Percentiles rank a stretch among this genome's conserved stretches.
Conservation (phyloP, 2,113 vertebrate genomes). For the Malurus alboscapulatus region DNA sequence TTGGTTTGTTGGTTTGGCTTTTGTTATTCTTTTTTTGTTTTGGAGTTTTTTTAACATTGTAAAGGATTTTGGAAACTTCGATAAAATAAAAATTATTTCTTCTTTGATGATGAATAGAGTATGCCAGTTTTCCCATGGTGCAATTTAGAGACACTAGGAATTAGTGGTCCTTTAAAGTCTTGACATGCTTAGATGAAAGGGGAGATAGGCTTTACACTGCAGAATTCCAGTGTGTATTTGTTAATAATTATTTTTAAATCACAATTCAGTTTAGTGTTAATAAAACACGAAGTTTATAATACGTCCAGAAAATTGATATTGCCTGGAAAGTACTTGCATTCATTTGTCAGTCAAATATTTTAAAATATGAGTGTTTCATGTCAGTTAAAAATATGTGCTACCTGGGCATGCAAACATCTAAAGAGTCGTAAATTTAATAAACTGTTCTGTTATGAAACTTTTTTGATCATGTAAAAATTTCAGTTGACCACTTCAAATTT, state of each 20-base stretch:
- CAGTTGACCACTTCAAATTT: not conserved
- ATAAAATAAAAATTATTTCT: not conserved
- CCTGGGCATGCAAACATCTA: not conserved
- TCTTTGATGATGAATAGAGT: constrained; percentile 10
- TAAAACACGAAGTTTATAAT: not conserved
- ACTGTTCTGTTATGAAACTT: not conserved
- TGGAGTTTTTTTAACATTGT: not conserved
- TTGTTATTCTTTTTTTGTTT: not conserved
- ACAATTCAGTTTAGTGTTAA: not conserved
- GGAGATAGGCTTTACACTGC: not conserved
- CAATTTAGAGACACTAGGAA: not conserved
- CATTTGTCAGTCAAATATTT: not conserved
- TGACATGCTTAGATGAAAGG: not conserved
- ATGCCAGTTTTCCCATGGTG: not conserved
- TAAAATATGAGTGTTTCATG: not conserved
- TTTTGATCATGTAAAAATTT: not conserved
- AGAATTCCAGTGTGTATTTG: not conserved
- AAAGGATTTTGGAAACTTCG: not conserved
- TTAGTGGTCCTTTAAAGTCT: constrained; percentile 20
- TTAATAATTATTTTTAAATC: not conserved
- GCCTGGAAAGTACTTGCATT: not conserved
- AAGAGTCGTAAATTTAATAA: not conserved
- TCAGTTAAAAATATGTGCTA: not conserved
- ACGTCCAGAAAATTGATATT: not conserved
- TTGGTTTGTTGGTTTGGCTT: not conserved